Evolutionary conservation across 2,888 invertebrate species (phyloP).

Genomic region (Drosophila peninsularis): DNA sequence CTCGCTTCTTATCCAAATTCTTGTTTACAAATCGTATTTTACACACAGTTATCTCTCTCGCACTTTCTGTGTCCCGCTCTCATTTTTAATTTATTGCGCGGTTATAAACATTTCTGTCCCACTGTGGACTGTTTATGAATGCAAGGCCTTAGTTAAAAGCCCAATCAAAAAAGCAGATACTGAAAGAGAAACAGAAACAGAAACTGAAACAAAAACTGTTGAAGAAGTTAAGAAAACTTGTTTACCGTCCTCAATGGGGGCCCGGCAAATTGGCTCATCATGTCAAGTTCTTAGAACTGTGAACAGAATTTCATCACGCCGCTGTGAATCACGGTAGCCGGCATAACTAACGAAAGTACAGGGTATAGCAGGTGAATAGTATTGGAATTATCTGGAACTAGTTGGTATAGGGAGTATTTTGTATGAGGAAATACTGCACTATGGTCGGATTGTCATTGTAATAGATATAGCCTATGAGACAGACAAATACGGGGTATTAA

Average conservation of each 20-base stretch:
- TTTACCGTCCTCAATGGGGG: conserved; percentile 48
- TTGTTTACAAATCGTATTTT: conserved; percentile 50
- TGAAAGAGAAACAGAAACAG: background rate
- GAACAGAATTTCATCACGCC: conserved; percentile 61
- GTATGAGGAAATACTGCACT: too few species aligned
- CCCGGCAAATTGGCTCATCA: conserved; percentile 53
- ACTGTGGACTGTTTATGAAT: conserved; percentile 39
- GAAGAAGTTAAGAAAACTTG: conserved; percentile 53
- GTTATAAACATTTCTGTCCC: conserved; percentile 10
- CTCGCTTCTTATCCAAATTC: conserved; percentile 22
- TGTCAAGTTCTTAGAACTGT: conserved; percentile 60
- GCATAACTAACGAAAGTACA: conserved; percentile 16
- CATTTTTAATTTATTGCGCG: conserved; percentile 9
- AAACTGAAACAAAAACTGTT: conserved; percentile 11
- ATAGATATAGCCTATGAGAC: background rate
- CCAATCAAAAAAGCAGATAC: background rate
- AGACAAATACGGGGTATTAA: background rate
- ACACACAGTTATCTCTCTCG: conserved; percentile 34
- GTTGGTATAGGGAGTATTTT: background rate
- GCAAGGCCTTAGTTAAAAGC: conserved; percentile 32
- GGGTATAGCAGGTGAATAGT: background rate
- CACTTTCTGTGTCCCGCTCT: conserved; percentile 19
- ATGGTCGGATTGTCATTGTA: background rate
- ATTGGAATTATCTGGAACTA: background rate
- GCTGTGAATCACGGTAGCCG: conserved; percentile 53